phyloP scores from a whole-genome alignment of 2,113 vertebrate species.

The Chaenocephalus aceratus region DNA sequence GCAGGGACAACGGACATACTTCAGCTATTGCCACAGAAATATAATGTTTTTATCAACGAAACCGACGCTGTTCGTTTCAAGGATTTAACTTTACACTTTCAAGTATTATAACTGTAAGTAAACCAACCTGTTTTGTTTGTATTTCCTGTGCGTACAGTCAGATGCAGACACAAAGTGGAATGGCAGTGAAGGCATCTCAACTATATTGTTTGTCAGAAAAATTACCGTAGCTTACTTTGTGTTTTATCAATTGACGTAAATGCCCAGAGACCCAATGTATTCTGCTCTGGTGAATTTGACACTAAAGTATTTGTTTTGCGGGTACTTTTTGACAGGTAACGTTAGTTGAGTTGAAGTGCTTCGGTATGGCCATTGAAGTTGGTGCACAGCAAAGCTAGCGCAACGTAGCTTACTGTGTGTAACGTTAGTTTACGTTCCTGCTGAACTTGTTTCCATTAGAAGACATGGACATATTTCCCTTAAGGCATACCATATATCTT shows the following conservation, averaged over 20 bases:
- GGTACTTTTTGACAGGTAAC: background rate
- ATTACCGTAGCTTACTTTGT: background rate
- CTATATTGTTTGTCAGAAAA: background rate
- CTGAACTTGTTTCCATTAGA: background rate
- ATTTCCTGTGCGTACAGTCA: background rate
- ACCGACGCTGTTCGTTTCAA: background rate
- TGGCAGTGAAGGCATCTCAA: background rate
- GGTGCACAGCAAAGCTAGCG: slow-evolving; percentile 6
- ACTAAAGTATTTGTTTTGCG: background rate
- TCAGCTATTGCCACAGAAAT: slow-evolving; percentile 21
- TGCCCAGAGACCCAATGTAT: background rate
- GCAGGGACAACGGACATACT: background rate
- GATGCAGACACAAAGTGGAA: background rate
- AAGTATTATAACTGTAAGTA: slow-evolving; percentile 54
- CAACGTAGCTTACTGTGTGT: background rate
- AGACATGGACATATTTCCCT: accelerated
- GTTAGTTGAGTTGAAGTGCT: background rate
- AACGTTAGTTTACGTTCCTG: background rate
- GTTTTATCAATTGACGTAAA: background rate
- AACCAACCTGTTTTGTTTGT: background rate
- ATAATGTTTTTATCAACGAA: slow-evolving; percentile 32
- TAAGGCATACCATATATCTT: accelerated
- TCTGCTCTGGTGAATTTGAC: background rate
- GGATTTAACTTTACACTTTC: slow-evolving; percentile 18
- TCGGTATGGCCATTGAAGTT: slow-evolving; percentile 27